Evolutionary conservation across 2,797 vertebrate species (phyloP).

Genomic region (Siniperca obscura): DNA sequence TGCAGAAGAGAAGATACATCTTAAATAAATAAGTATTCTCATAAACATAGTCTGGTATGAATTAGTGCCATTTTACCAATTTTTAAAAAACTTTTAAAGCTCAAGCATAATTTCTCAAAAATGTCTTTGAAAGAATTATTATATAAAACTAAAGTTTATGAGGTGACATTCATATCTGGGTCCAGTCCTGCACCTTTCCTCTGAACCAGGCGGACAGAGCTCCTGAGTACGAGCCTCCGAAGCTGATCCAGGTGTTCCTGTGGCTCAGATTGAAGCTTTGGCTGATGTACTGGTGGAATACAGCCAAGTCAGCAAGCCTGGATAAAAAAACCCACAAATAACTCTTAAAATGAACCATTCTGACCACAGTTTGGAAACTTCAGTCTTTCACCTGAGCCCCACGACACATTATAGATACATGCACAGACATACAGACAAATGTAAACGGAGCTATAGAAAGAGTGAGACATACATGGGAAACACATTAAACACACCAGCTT

Average conservation of each 20-base stretch:
- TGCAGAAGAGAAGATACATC: background rate
- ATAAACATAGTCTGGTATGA: background rate
- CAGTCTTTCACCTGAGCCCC: background rate
- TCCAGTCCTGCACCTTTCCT: slow-evolving; percentile 61
- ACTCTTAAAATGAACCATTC: no score
- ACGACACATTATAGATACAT: background rate
- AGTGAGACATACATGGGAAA: background rate
- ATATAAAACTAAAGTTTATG: background rate
- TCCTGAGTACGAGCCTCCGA: slow-evolving; percentile 91
- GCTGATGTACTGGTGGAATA: slow-evolving; percentile 84
- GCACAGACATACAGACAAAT: background rate
- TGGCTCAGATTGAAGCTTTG: slow-evolving; percentile 82
- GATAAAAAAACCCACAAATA: background rate
- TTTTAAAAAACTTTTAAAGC: background rate
- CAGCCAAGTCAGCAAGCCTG: slow-evolving; percentile 83
- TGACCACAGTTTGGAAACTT: background rate
- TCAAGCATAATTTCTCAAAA: background rate
- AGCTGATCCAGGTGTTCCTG: slow-evolving; percentile 90
- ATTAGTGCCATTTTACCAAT: background rate
- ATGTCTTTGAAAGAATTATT: background rate
- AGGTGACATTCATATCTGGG: background rate
- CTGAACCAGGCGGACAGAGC: slow-evolving; percentile 89
- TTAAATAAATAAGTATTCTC: background rate
- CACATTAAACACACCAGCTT: background rate
- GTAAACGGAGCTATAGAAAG: background rate